Base-by-base conservation (phyloP, 2,797 vertebrate genomes). In the Myotis daubentonii region DNA sequence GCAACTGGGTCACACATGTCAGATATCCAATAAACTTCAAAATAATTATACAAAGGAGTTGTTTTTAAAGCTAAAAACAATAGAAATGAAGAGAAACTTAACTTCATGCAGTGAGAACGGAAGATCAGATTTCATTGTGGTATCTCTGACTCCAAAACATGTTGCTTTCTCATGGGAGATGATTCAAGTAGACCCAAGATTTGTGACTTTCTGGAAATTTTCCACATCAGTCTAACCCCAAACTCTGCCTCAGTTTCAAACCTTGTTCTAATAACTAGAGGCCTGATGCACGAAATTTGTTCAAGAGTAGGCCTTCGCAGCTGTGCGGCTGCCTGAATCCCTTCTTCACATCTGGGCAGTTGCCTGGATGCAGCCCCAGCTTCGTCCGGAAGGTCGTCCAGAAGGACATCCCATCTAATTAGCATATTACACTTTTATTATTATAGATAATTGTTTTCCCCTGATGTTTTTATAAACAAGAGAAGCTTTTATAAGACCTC, bases 71-170 rank as follows among this genome's bases (percentile, higher is more conserved):
- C 49, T 81, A 70, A 94, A 51, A 51, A 94, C 85, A 85, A 81
- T n/a, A 33, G 80, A 84, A 81, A n/a, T 62, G 80, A 66, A 89
- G 84, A 53, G 36, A 89, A 55, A 72, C 88, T 79, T 41, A 92
- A 51, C 49, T 66, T 66, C 30, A 23, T 49, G n/a, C 17, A 38
- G 38, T 88, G 89, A 87, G 51, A 89, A 92, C 89, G 57, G 36
- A 95, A 96, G 84, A 66, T 11, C 76, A 83, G n/a, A 57, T 87
- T 65, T 51, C 60, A 81, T 86, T 65, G 55, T 44, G 53, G 60
- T 84, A 19, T 66, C 47, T 82, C 28, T 94, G 89, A 85, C n/a
- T 95, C 11, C 28, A 82, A 93, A 86, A 51, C 79, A 94, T 55
- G 36, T 36, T 91, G 13, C 23, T 93, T 93, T 96, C 53, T 57